Evolutionary conservation across 2,888 invertebrate species (phyloP), one percentile per base, ranked within the genome.

Genomic region (Dorcus parallelipipedus): DNA sequence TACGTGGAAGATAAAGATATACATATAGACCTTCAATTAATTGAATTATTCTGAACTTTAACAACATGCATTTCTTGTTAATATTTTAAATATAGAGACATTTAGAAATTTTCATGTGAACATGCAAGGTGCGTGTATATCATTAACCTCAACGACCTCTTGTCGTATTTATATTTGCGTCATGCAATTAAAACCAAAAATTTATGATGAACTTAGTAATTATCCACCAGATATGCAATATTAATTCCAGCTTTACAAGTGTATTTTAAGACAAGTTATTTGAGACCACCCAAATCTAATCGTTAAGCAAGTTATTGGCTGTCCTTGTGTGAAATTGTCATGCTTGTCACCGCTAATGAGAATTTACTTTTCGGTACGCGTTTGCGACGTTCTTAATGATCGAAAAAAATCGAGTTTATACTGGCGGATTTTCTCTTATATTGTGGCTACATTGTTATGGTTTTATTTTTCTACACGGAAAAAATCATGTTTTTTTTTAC

Each of bases 241-340:
- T 23, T 17, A 45, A 20, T 45, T 45, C 45, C 20, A 17, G 9
- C 23, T 45, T 45, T 45, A 20, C 45, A 17, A 17, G 45, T 10
- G 9, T 20, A 33, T 33, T 33, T 33, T 33, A 23, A 10, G 9
- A 10, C 45, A 20, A 9, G 45, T 45, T 45, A 45, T 45, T n/a
- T 45, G 45, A 45, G 45, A 45, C 45, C 45, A 45, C 45, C 45
- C 45, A 45, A 45, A 45, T 45, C 14, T 45, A 45, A 45, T 45
- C 45, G 45, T 23, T 45, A 17, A 23, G 20, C 9, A 23, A 17
- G 45, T 45, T 45, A 45, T 45, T 45, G 45, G 45, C 10, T 45
- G 45, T 45, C 45, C 45, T 45, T 45, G 45, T 20, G 45, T 45
- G 45, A 45, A 41, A 17, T 45, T 45, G 45, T 45, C 45, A 45